Percentiles rank a stretch among this genome's conserved stretches.
Conservation (phyloP, 2,797 vertebrate species). For the Diglossa cyanea region DNA sequence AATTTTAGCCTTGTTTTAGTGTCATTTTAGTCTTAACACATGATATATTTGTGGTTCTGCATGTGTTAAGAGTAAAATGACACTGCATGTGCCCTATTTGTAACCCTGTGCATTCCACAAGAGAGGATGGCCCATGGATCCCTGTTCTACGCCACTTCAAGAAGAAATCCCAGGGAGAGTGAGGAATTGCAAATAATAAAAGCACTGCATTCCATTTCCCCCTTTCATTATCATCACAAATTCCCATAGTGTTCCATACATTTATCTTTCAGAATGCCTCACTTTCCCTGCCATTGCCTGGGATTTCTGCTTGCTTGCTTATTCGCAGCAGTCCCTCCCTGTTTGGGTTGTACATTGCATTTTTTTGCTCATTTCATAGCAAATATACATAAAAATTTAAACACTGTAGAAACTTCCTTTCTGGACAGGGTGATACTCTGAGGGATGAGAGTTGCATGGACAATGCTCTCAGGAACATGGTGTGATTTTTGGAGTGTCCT, state of each 20-base stretch:
- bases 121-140: background rate
- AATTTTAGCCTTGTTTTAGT: background rate
- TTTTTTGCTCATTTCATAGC: background rate
- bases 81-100: fast-evolving
- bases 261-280: background rate
- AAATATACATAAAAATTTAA: background rate
- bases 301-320: background rate
- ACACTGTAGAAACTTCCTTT: background rate
- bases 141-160: background rate
- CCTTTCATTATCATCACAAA: background rate
- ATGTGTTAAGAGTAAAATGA: background rate
- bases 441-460: background rate
- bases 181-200: background rate
- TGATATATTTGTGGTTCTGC: background rate
- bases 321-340: background rate
- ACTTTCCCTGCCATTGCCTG: background rate
- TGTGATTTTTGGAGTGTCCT: background rate
- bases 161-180: background rate
- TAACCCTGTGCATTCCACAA: background rate
- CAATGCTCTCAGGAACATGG: fast-evolving
- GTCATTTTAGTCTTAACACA: background rate
- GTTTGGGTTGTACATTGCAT: background rate
- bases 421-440: background rate
- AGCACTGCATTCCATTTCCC: background rate
- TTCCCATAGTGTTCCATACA: background rate